Evolutionary conservation across 2,113 vertebrate species (phyloP), one percentile per base, ranked within the genome.

Genomic region (Plecotus auritus): DNA sequence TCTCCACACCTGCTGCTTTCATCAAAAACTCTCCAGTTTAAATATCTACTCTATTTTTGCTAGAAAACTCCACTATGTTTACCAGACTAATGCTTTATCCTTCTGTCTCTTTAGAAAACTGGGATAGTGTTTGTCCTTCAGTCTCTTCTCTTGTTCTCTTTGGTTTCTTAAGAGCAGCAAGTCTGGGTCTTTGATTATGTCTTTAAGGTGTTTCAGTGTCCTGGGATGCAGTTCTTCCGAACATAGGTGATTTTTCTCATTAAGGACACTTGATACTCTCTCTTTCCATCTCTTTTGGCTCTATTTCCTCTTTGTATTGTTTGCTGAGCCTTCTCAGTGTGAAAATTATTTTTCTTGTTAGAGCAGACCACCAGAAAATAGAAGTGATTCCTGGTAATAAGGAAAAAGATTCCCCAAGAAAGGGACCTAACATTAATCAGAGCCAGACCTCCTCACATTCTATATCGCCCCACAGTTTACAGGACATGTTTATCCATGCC

Each of bases 261-360:
- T 91, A 80, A 37, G 45, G 35, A 59, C n/a, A n/a, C 86, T 49
- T 59, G 51, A 56, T 28, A 22, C 37, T 40, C 37, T 95, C 87
- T 72, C 47, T 85, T 37, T 80, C 69, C 51, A 9, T 37, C 49
- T 74, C 54, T 89, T 26, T 45, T 35, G 37, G 54, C 28, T 88
- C 22, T 78, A 18, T 61, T 94, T 92, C 56, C 26, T 84, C 56
- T 85, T 92, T 40, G 12, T 37, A 78, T 88, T 49, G 26, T 83
- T 92, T 81, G 66, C 59, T 83, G 35, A 42, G 20, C 18, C 88
- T 28, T 94, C 72, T 93, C 40, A 20, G 70, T 89, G 77, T 85
- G 49, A 91, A 81, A 66, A 87, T 76, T n/a, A 76, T 90, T 54
- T 51, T 93, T 87, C 45, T 85, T 77, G 42, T 85, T 95, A 87